A percentile compares a stretch with the other conserved stretches of the same genome.
Evolutionary conservation across 2,888 invertebrate species (phyloP).

Genomic region (Scaptodrosophila latifasciaeformis): DNA sequence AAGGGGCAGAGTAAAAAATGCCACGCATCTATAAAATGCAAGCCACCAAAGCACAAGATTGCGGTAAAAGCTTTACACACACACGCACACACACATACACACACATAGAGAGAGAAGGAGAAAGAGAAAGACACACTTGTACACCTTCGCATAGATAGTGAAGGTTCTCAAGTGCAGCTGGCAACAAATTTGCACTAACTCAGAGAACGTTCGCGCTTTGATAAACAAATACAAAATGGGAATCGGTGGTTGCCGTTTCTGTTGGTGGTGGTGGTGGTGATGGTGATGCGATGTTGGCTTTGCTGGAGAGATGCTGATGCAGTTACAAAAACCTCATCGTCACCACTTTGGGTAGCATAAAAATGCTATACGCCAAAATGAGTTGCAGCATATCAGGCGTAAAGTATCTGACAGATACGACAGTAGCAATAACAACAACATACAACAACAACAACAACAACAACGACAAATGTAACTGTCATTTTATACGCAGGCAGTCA

Average conservation of each 20-base stretch:
- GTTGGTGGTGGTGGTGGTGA: no score
- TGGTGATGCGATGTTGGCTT: no score
- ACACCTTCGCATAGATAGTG: neutral
- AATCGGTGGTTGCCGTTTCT: no score
- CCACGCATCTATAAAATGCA: conserved; percentile 29
- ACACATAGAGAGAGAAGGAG: no score
- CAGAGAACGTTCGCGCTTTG: conserved; percentile 49
- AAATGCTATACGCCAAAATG: conserved; percentile 37
- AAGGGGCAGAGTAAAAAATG: no score
- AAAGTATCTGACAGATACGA: conserved; percentile 39
- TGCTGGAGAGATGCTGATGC: no score
- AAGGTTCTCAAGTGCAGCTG: conserved; percentile 47
- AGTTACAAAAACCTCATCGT: neutral
- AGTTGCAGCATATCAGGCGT: conserved; percentile 40
- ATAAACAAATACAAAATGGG: conserved; percentile 57
- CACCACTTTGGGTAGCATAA: conserved; percentile 12
- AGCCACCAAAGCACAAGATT: conserved; percentile 39
- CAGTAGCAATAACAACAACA: conserved; percentile 3
- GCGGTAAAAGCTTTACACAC: neutral
- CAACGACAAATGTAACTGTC: conserved; percentile 38
- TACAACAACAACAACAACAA: conserved; percentile 8
- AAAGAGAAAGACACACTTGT: conserved; percentile 4
- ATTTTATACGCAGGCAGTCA: conserved; percentile 40
- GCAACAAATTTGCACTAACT: conserved; percentile 40
- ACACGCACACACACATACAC: conserved; percentile 1